These are phyloP conservation scores for Hyles euphorbiae DNA, from an alignment of 1,140 invertebrate species.

Conservation along the genomic window DNA sequence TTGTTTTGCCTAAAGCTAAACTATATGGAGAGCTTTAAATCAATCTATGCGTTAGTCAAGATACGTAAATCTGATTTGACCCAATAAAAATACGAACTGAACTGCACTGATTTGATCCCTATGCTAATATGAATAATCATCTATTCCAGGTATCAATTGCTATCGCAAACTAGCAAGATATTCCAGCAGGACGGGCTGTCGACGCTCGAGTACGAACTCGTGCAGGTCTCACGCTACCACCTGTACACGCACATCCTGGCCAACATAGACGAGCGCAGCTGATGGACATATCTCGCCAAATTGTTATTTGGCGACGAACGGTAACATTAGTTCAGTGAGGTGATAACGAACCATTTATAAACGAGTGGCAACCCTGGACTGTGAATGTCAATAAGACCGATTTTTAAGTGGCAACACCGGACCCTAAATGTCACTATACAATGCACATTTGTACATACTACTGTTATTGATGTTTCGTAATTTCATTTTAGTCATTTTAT, in stretches of 20 bases:
- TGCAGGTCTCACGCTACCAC: conserved; percentile 81
- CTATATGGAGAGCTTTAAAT: no score
- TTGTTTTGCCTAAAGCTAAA: no score
- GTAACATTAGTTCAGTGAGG: conserved; percentile 27
- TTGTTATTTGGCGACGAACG: conserved; percentile 71
- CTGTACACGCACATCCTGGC: conserved; percentile 87
- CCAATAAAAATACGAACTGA: no score
- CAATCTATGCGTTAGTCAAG: no score
- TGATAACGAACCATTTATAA: no score
- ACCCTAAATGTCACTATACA: no score
- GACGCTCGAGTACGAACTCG: conserved; percentile 88
- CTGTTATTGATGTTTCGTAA: background rate
- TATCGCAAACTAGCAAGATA: conserved; percentile 87
- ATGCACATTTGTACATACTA: no score
- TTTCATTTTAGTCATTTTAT: background rate
- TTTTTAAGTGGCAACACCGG: no score
- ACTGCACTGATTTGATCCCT: no score
- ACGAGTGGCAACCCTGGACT: no score
- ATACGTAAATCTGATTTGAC: no score
- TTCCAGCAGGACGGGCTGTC: conserved; percentile 91
- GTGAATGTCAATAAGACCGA: no score
- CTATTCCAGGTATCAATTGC: conserved; percentile 85
- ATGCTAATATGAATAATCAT: background rate
- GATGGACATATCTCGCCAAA: conserved; percentile 74
- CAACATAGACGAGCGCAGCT: conserved; percentile 77